Evolutionary conservation across 2,797 vertebrate species (phyloP).

Genomic region (Lycodopsis pacificus): DNA sequence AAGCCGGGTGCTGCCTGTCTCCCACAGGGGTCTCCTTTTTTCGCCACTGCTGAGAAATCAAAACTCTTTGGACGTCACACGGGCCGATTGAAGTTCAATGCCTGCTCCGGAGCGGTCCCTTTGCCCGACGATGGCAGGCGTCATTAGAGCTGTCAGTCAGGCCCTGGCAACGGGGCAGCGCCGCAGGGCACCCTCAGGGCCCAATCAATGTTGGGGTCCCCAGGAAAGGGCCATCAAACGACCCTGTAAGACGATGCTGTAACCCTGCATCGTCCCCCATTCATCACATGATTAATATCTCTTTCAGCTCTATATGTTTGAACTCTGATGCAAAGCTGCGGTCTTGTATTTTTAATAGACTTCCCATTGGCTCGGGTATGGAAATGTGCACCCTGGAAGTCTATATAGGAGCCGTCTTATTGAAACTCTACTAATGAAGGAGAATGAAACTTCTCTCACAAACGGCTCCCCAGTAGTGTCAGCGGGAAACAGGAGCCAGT

Average conservation of each 20-base stretch:
- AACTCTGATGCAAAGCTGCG: constrained; percentile 69
- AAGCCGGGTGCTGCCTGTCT: constrained; percentile 60
- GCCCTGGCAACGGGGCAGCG: constrained; percentile 74
- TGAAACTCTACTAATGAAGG: constrained; percentile 68
- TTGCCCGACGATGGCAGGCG: constrained; percentile 76
- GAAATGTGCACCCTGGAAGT: constrained; percentile 67
- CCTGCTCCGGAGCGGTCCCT: constrained; percentile 75
- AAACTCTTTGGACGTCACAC: constrained; percentile 81
- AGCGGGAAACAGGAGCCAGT: constrained; percentile 72
- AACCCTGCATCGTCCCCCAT: constrained; percentile 63
- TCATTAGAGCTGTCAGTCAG: constrained; percentile 89
- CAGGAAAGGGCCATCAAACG: constrained; percentile 82
- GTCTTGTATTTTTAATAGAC: constrained; percentile 77
- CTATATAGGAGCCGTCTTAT: constrained; percentile 42
- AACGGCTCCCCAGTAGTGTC: constrained; percentile 54
- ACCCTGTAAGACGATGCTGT: constrained; percentile 65
- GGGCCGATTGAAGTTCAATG: constrained; percentile 81
- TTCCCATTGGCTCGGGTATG: constrained; percentile 65
- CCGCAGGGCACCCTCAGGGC: constrained; percentile 83
- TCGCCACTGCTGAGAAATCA: constrained; percentile 71
- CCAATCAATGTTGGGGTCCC: constrained; percentile 84
- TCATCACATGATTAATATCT: constrained; percentile 81
- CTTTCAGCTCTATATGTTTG: constrained; percentile 65
- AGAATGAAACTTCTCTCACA: constrained; percentile 58
- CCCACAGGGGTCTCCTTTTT: constrained; percentile 74